Conservation (phyloP, 2,888 invertebrate species). For the Lymantria monacha region DNA sequence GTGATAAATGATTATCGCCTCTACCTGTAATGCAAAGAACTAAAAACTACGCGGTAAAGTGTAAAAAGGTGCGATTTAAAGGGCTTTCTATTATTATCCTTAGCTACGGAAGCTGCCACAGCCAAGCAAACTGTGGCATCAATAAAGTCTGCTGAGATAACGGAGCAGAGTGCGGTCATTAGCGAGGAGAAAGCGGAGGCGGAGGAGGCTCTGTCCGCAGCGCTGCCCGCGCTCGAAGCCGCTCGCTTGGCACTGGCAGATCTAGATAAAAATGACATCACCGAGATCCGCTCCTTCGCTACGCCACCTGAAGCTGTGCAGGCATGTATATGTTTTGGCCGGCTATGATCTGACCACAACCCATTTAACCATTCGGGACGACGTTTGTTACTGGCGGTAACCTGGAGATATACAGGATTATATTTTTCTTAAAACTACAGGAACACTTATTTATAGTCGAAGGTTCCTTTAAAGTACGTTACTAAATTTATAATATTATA, state of each 20-base stretch:
- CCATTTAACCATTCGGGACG: too few relatives aligned
- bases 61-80: too few relatives aligned
- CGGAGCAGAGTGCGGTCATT: constrained; percentile 90
- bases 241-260: constrained; percentile 91
- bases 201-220: constrained; percentile 89
- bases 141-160: constrained; percentile 90
- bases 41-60: too few relatives aligned
- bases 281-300: constrained; percentile 95
- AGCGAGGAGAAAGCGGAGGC: constrained; percentile 92
- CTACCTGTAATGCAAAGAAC: too few relatives aligned
- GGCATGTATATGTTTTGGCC: constrained; percentile 39
- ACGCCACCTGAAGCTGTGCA: constrained; percentile 96
- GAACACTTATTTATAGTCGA: too few relatives aligned
- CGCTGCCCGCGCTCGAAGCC: constrained; percentile 91
- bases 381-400: too few relatives aligned
- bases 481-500: too few relatives aligned
- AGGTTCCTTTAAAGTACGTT: too few relatives aligned
- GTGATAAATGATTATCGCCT: too few relatives aligned
- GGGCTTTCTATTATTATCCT: not conserved
- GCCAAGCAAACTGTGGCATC: constrained; percentile 91
- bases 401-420: too few relatives aligned
- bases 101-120: constrained; percentile 86
- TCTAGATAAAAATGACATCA: constrained; percentile 94
- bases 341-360: too few relatives aligned
- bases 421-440: too few relatives aligned